These are phyloP conservation scores for Lytechinus pictus DNA, from an alignment of 35 echinoderm and acorn worm species.

Conservation along the genomic window DNA sequence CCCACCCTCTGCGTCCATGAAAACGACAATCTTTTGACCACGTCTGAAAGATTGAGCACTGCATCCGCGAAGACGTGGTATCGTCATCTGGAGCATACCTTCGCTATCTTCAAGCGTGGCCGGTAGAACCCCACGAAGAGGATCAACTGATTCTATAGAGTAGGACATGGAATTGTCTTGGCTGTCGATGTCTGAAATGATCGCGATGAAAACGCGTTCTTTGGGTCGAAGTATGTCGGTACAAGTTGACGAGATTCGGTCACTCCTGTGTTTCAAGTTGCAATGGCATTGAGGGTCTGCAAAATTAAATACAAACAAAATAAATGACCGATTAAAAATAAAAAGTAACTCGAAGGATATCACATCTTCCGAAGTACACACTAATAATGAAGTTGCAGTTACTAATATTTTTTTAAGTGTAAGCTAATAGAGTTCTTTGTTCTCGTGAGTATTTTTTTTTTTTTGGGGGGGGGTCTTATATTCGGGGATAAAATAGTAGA, in stretches of 20 bases:
- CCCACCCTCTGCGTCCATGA: neutral
- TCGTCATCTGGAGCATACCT: neutral
- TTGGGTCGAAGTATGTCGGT: neutral
- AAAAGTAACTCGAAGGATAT: neutral
- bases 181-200: neutral
- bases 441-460: too few relatives aligned
- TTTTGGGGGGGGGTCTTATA: too few relatives aligned
- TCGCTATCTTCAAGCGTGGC: neutral
- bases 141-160: neutral
- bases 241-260: neutral
- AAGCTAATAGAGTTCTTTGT: too few relatives aligned
- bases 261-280: neutral
- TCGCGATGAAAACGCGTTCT: neutral
- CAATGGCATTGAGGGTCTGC: neutral
- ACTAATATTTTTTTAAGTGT: too few relatives aligned
- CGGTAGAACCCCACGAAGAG: neutral
- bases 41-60: neutral
- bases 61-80: neutral
- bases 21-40: slow-evolving; percentile 18
- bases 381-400: too few relatives aligned
- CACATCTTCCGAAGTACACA: too few relatives aligned
- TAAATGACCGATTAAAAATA: neutral
- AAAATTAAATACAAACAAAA: neutral
- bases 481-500: too few relatives aligned
- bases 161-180: neutral